Conservation (phyloP, 2,113 vertebrate species). For the Otocyon megalotis region DNA sequence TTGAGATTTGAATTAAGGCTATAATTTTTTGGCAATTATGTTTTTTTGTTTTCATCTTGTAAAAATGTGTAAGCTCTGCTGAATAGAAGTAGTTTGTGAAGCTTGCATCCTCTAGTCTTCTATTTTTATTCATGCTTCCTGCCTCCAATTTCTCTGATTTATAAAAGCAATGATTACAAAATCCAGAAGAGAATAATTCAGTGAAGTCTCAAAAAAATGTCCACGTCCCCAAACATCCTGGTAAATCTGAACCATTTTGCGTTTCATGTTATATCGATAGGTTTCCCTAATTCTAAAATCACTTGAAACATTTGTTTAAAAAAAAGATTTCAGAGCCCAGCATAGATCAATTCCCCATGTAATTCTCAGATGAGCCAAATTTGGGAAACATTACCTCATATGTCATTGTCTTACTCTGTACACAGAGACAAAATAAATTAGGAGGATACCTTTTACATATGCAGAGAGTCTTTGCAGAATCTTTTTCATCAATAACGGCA, state of each 20-base stretch:
- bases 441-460: not conserved
- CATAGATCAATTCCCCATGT: not conserved
- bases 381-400: not conserved
- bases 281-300: not conserved
- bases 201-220: not conserved
- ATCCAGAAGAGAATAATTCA: not conserved
- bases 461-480: not conserved
- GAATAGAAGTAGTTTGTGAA: slow-evolving; percentile 44
- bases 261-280: not conserved
- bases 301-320: not conserved
- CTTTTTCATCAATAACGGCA: not conserved
- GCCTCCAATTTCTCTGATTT: slow-evolving; percentile 41
- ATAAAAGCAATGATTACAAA: slow-evolving; percentile 41
- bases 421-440: slow-evolving; percentile 28
- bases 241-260: not conserved
- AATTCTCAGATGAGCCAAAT: slow-evolving; percentile 23
- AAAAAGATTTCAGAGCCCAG: not conserved
- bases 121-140: slow-evolving; percentile 45
- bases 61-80: slow-evolving; percentile 24
- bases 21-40: slow-evolving; percentile 15
- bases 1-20: slow-evolving; percentile 55
- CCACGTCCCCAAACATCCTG: not conserved
- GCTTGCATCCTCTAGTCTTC: not conserved
- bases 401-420: not conserved
- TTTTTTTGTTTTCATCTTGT: slow-evolving; percentile 63